phyloP scores from a whole-genome alignment of 1,140 invertebrate genomes.

The Dryas iulia region DNA sequence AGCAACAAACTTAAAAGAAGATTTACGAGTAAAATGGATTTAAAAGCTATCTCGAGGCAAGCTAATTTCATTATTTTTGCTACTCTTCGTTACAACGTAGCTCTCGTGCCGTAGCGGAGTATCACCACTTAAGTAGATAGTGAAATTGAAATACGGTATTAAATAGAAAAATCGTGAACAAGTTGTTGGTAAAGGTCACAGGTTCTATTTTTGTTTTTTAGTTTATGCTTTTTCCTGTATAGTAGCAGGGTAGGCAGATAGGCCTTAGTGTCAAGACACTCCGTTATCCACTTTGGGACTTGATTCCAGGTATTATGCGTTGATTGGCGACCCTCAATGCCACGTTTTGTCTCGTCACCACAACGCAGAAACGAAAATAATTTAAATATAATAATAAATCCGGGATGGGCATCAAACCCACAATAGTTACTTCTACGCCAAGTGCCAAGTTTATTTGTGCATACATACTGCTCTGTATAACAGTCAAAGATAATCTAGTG shows the following conservation, averaged over 20 bases:
- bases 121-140: not conserved
- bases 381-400: too few relatives aligned
- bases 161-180: not conserved
- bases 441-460: too few relatives aligned
- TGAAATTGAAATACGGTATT: not conserved
- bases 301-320: not conserved
- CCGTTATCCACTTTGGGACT: not conserved
- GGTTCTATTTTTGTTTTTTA: not conserved
- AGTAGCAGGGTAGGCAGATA: too few relatives aligned
- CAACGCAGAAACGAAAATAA: too few relatives aligned
- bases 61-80: slow-evolving; percentile 5
- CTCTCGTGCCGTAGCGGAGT: not conserved
- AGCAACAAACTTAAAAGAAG: slow-evolving; percentile 3
- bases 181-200: not conserved
- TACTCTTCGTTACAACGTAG: slow-evolving; percentile 3
- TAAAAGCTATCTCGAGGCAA: slow-evolving; percentile 4
- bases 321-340: not conserved
- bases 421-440: too few relatives aligned
- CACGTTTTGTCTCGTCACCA: not conserved
- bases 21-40: slow-evolving; percentile 2
- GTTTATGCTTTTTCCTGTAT: not conserved
- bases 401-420: too few relatives aligned
- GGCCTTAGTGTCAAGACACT: not conserved
- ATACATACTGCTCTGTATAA: too few relatives aligned
- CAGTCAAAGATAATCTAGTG: too few relatives aligned